Evolutionary conservation across 2,888 invertebrate genomes (phyloP).

Genomic region (Eudemis profundana): DNA sequence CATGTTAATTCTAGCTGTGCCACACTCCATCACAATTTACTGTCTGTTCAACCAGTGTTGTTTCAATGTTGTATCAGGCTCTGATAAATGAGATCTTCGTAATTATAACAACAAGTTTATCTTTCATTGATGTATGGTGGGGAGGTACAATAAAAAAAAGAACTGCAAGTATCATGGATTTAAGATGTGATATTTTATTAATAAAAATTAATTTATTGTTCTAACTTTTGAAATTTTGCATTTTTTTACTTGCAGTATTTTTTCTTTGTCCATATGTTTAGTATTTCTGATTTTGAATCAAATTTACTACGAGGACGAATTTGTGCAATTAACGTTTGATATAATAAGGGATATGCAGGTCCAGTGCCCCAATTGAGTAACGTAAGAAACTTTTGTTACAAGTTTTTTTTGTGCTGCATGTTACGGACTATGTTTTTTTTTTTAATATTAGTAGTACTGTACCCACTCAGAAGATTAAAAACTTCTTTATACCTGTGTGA

Average conservation of each 20-base stretch:
- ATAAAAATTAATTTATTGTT: constrained; percentile 68
- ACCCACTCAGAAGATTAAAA: constrained; percentile 59
- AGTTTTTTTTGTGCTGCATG: constrained; percentile 49
- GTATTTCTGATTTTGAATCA: constrained; percentile 40
- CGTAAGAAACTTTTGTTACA: constrained; percentile 46
- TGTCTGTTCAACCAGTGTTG: constrained; percentile 56
- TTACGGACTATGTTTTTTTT: constrained; percentile 52
- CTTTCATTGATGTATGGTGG: constrained; percentile 55
- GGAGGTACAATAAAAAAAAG: constrained; percentile 63
- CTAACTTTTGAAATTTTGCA: constrained; percentile 47
- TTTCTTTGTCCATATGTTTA: constrained; percentile 39
- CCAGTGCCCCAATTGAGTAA: constrained; percentile 70
- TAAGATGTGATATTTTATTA: constrained; percentile 82
- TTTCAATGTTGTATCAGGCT: constrained; percentile 65
- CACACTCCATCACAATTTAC: constrained; percentile 62
- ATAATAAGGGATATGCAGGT: constrained; percentile 70
- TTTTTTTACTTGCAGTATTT: constrained; percentile 45
- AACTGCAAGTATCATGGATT: constrained; percentile 80
- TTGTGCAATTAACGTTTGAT: constrained; percentile 46
- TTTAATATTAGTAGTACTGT: constrained; percentile 50
- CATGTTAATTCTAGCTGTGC: constrained; percentile 72
- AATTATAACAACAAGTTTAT: constrained; percentile 55
- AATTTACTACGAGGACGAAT: constrained; percentile 29
- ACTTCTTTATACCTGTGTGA: constrained; percentile 74
- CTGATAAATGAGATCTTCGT: constrained; percentile 58